Percentiles rank a stretch among this genome's conserved stretches.
Evolutionary conservation across 2,797 vertebrate species (phyloP).

Genomic region (Balearica regulorum): DNA sequence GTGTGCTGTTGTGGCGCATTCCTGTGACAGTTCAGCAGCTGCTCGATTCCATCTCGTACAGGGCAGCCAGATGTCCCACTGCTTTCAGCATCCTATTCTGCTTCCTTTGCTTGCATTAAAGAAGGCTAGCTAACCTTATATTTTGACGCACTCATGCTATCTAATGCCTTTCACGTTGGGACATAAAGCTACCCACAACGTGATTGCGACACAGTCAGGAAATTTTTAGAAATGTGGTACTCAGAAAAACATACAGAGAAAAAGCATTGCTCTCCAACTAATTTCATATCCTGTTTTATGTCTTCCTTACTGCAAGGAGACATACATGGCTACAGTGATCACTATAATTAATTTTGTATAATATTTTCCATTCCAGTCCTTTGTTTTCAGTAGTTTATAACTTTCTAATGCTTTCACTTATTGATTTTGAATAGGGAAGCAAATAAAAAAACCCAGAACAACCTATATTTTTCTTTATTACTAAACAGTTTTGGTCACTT

Average conservation of each 20-base stretch:
- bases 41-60: background rate
- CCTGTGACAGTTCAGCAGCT: conserved; percentile 55
- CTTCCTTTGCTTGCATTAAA: background rate
- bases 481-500: background rate
- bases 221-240: background rate
- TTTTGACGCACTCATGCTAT: background rate
- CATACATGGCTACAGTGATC: background rate
- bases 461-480: background rate
- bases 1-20: background rate
- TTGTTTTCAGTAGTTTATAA: conserved; percentile 21
- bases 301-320: background rate
- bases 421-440: background rate
- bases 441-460: background rate
- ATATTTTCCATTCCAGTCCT: background rate
- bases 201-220: background rate
- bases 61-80: conserved; percentile 53
- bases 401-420: conserved; percentile 22
- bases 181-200: background rate
- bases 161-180: background rate
- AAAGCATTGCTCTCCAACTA: background rate
- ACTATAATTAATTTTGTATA: conserved; percentile 9
- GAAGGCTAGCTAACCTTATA: background rate
- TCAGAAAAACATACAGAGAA: background rate
- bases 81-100: background rate
- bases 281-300: conserved; percentile 21